Evolutionary conservation across 2,888 invertebrate species (phyloP).

Genomic region (Exephanes ischioxanthus): DNA sequence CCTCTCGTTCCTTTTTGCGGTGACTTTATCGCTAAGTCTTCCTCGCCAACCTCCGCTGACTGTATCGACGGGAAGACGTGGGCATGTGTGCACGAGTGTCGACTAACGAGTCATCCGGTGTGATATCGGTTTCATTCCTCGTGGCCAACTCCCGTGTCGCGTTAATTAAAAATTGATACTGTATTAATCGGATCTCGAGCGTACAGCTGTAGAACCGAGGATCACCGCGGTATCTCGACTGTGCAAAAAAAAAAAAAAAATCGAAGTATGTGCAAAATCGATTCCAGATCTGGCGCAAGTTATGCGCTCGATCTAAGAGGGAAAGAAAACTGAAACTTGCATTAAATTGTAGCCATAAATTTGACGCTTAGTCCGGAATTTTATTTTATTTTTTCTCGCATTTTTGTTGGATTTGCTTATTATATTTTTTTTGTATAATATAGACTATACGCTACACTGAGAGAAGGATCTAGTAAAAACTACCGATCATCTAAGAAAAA

Average conservation of each 20-base stretch:
- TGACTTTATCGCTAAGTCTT: slow-evolving; percentile 49
- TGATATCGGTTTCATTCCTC: slow-evolving; percentile 68
- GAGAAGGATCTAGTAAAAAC: too few species aligned
- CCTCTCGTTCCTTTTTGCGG: slow-evolving; percentile 41
- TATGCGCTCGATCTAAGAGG: neutral
- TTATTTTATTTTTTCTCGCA: neutral
- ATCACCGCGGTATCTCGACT: neutral
- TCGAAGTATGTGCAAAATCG: neutral
- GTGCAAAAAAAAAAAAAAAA: neutral
- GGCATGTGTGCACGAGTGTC: slow-evolving; percentile 14
- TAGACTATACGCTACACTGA: too few species aligned
- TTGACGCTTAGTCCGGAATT: neutral
- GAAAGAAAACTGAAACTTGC: neutral
- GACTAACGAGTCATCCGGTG: slow-evolving; percentile 56
- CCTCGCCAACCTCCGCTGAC: neutral
- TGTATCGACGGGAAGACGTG: slow-evolving; percentile 55
- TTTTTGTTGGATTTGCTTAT: neutral
- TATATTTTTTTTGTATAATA: neutral
- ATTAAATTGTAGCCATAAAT: neutral
- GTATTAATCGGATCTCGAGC: slow-evolving; percentile 46
- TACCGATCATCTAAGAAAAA: too few species aligned
- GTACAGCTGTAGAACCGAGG: neutral
- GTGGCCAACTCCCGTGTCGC: slow-evolving; percentile 62
- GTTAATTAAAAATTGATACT: slow-evolving; percentile 58
- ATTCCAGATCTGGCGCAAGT: neutral